A percentile compares a stretch with the other conserved stretches of the same genome.
Evolutionary conservation across 2,888 invertebrate species (phyloP).

Genomic region (Meiosimyza platycephala): DNA sequence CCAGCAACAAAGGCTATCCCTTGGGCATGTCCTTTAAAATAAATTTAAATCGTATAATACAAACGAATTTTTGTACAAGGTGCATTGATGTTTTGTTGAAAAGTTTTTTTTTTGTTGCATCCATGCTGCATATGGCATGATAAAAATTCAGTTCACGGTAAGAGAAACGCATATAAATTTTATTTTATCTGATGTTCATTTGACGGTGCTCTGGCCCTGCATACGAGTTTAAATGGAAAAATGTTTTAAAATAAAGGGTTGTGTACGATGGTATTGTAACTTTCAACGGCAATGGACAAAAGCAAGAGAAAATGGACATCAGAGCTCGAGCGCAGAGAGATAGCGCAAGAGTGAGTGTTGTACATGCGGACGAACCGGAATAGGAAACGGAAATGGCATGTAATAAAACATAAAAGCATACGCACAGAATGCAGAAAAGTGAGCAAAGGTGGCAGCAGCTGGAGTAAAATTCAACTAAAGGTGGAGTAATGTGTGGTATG

Average conservation of each 20-base stretch:
- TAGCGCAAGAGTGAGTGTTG: slow-evolving; percentile 4
- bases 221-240: background rate
- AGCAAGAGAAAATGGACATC: background rate
- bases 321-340: background rate
- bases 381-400: slow-evolving; percentile 64
- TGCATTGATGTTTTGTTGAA: slow-evolving; percentile 11
- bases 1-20: background rate
- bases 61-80: background rate
- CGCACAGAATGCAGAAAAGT: slow-evolving; percentile 42
- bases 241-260: background rate
- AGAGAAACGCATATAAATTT: slow-evolving; percentile 65
- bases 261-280: too few species aligned
- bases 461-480: background rate
- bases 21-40: slow-evolving; percentile 17
- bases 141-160: slow-evolving; percentile 15
- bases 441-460: slow-evolving; percentile 10
- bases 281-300: background rate
- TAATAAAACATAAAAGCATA: slow-evolving; percentile 62
- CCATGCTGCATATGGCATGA: slow-evolving; percentile 26
- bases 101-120: slow-evolving; percentile 27
- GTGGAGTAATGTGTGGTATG: too few species aligned
- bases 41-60: slow-evolving; percentile 9
- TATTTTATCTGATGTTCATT: slow-evolving; percentile 60
- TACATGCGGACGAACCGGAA: slow-evolving; percentile 38
- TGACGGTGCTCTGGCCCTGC: slow-evolving; percentile 14